These are phyloP conservation scores for Dynastes tityus DNA, from an alignment of 2,888 invertebrate species.

Conservation along the genomic window DNA sequence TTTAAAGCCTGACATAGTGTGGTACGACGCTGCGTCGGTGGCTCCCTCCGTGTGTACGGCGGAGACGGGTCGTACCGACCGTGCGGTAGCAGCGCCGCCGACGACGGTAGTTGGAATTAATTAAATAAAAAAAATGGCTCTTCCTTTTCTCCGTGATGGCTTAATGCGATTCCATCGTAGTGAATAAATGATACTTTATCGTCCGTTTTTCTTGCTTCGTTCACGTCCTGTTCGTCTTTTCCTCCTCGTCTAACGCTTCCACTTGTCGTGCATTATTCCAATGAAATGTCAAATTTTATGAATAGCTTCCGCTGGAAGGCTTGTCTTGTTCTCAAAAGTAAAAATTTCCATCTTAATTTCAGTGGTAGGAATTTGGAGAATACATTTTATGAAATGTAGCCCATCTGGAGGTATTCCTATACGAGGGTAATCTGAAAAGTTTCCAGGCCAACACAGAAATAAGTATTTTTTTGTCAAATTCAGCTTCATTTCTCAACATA, in stretches of 20 bases:
- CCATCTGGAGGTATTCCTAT: too few relatives aligned
- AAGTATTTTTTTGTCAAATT: too few relatives aligned
- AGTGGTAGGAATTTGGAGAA: too few relatives aligned
- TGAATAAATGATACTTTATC: constrained; percentile 65
- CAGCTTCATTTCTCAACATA: too few relatives aligned
- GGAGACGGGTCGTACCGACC: background rate
- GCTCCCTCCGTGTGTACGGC: background rate
- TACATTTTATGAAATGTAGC: too few relatives aligned
- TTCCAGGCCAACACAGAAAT: too few relatives aligned
- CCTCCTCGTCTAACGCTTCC: background rate
- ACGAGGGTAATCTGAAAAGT: too few relatives aligned
- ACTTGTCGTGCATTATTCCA: background rate
- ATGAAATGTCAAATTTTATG: constrained; percentile 1
- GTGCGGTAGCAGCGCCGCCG: background rate
- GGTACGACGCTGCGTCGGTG: constrained; percentile 51
- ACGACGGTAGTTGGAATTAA: constrained; percentile 66
- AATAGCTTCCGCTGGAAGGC: background rate
- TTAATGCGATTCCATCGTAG: constrained; percentile 67
- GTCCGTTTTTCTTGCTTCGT: constrained; percentile 2
- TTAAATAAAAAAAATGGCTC: constrained; percentile 68
- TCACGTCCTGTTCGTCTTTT: background rate
- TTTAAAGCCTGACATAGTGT: constrained; percentile 69
- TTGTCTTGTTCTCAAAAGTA: background rate
- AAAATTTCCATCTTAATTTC: too few relatives aligned
- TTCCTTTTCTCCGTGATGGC: constrained; percentile 63